Evolutionary conservation across 1,140 invertebrate genomes (phyloP), one percentile per base, ranked within the genome.

Genomic region (Glomeris maerens): DNA sequence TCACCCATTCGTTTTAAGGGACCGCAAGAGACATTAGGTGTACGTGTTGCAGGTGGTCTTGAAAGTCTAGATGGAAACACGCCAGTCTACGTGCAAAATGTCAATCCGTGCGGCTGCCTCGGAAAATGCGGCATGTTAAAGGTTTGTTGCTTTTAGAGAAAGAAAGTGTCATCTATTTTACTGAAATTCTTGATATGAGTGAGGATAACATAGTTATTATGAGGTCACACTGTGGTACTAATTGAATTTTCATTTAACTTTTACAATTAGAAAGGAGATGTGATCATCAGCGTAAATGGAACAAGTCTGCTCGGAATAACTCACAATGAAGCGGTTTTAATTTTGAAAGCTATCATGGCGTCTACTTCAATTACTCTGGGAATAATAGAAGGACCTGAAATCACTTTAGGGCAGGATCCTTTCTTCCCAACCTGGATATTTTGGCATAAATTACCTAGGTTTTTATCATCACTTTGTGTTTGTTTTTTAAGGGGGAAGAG

Each of bases 351-450:
- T 20, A 65, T 67, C 28, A 60, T 68, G 22, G 64, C 64, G 45
- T 57, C 58, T 39, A 47, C 57, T 2, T 55, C 61, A 7, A 60
- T 73, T 2, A 64, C 63, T 4, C 60, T 74, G 40, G 67, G 67
- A 45, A 57, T 72, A 39, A 57, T 72, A 13, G 68, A 69, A 40
- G 70, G 69, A 13, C 64, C 70, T 21, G 72, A 74, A 56, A 71
- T 68, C 13, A 62, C 56, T 41, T 56, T 60, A 31, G 67, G 67
- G 14, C 59, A 60, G 27, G 58, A 56, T 21, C 71, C 72, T 56
- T 74, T 74, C 55, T 65, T 65, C 5, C 72, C 72, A 13, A 67
- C 66, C 26, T 74, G 72, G 72, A 58, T 72, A 42, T 74, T 68
- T 57, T 74, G 72, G 72, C 70, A 72, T 44, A 62, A 66, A 41